Evolutionary conservation across 2,113 vertebrate species (phyloP), one percentile per base, ranked within the genome.

Genomic region (Aleadryas rufinucha): DNA sequence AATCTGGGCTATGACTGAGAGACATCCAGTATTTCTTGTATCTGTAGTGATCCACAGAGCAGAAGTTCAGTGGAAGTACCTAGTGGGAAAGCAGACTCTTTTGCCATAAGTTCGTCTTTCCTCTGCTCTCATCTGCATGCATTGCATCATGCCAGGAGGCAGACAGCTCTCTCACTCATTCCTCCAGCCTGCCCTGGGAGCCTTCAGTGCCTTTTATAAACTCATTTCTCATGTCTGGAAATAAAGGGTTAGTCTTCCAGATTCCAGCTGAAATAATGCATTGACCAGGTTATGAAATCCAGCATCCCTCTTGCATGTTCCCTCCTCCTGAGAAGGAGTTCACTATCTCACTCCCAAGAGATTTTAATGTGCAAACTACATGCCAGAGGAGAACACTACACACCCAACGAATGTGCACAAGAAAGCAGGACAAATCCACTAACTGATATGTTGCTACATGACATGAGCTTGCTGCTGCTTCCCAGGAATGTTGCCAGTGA

Each of bases 1-100:
- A 56, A 41, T 44, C 27, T 31, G 24, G 21, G 27, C 11, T 66
- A 23, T 1, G 3, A 11, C 50, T 64, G 23, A 71, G 39, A 63
- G 17, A 60, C 0, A 0, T 6, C 4, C 18, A 18, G 20, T 56
- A 52, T 45, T 84, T 53, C 12, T 9, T 26, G 19, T 27, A 7
- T 28, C 26, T 50, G 10, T 39, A 44, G 16, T 14, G 39, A 68
- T 52, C n/a, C n/a, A 60, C 44, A 66, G 30, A 82, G 60, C 53
- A 94, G 50, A 94, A 79, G 10, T 18, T 83, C 13, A 3, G 41
- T 68, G 47, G n/a, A 83, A 92, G 21, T 6, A 87, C 31, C 14
- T 9, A 13, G 6, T 27, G 80, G 45, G 39, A 80, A 86, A 93
- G 27, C 21, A 76, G 30, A 14, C 3, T 61, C 10, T 77, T 77